Conservation (phyloP, 1,140 invertebrate species). For the Orchesella cincta region DNA sequence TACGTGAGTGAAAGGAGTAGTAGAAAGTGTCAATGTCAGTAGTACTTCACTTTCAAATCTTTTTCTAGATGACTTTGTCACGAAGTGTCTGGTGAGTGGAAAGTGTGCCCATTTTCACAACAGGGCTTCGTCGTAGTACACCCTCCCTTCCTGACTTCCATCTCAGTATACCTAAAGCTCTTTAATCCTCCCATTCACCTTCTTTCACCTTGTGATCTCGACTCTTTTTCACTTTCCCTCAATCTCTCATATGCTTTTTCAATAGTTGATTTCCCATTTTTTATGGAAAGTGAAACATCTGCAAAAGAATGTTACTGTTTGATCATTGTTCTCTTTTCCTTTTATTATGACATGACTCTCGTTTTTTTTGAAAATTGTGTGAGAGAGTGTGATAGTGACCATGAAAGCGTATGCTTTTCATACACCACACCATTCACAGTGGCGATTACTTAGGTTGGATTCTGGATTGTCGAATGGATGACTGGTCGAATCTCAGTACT, state of each 20-base stretch:
- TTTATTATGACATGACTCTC: background rate
- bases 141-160: background rate
- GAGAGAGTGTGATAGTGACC: background rate
- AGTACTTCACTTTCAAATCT: too few relatives aligned
- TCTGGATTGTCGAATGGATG: too few relatives aligned
- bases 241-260: background rate
- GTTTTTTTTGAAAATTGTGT: background rate
- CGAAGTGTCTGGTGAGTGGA: too few relatives aligned
- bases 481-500: background rate
- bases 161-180: background rate
- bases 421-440: too few relatives aligned
- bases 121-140: too few relatives aligned
- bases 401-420: too few relatives aligned
- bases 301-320: background rate
- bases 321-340: background rate
- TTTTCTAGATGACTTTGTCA: too few relatives aligned
- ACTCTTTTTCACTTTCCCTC: background rate
- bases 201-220: background rate
- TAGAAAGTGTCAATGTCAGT: too few relatives aligned
- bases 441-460: too few relatives aligned
- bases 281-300: background rate
- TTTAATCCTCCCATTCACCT: conserved; percentile 20
- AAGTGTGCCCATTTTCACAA: too few relatives aligned
- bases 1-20: too few relatives aligned
- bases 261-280: background rate